Conservation (phyloP, 2,797 vertebrate species). For the Bryconaethiops microstoma region DNA sequence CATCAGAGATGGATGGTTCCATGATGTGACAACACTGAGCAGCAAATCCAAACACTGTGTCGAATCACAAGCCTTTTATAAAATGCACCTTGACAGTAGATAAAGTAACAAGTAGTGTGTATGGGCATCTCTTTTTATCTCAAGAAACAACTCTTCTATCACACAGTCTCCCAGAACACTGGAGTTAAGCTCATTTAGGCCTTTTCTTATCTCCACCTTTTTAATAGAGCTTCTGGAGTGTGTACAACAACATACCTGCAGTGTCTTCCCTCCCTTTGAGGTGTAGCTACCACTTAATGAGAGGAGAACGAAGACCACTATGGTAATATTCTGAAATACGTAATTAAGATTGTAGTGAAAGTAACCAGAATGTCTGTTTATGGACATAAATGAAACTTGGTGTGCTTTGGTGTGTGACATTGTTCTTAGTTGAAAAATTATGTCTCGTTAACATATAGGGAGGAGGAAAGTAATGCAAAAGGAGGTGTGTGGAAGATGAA, state of each 20-base stretch:
- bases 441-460: constrained; percentile 74
- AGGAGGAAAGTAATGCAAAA: constrained; percentile 97
- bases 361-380: not conserved
- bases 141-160: too few relatives aligned
- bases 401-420: not conserved
- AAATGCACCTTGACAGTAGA: too few relatives aligned
- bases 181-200: not conserved
- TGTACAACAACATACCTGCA: constrained; percentile 94
- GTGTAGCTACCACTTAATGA: constrained; percentile 95
- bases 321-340: constrained; percentile 77
- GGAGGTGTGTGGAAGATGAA: constrained; percentile 98
- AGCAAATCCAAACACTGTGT: too few relatives aligned
- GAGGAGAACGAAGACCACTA: constrained; percentile 89
- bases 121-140: too few relatives aligned
- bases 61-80: too few relatives aligned
- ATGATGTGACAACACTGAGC: too few relatives aligned
- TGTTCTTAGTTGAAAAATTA: not conserved
- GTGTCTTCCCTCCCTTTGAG: constrained; percentile 87
- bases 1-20: too few relatives aligned
- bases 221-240: constrained; percentile 93
- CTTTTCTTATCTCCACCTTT: constrained; percentile 12
- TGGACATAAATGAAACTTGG: not conserved
- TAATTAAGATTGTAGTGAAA: not conserved
- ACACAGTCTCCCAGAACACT: not conserved
- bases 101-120: too few relatives aligned